Base-by-base conservation (phyloP, 2,113 vertebrate genomes). In the Dissostichus mawsoni region DNA sequence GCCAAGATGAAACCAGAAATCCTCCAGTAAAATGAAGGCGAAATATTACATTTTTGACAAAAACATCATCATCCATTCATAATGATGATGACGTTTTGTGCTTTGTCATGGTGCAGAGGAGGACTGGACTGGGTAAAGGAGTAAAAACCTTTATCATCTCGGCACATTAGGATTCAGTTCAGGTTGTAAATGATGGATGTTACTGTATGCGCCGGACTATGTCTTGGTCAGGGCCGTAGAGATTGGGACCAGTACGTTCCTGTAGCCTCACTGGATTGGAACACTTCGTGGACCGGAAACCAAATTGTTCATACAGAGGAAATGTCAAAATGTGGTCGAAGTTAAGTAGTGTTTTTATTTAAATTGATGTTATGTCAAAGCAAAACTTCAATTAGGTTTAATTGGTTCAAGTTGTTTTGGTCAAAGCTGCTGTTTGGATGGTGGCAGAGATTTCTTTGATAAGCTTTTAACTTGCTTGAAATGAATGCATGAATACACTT, bases 121-220 rank as follows among this genome's bases (percentile, higher is more conserved):
- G 12, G 50, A 18, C 20, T 36, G 63, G 63, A 59, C 33, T 44
- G 52, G 56, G 48, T 20, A 18, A 9, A 25, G 56, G 53, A 76
- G 51, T 47, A 64, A 79, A 64, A 67, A 77, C 55, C 61, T 66
- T 17, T 36, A 66, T 76, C 12, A 58, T 66, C 58, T 69, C 41
- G 47, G 44, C 33, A 67, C 45, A 66, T 64, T 61, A 61, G n/a
- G 69, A 58, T 78, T 64, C 53, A 20, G 33, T 45, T 65, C 59
- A 59, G 47, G 50, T 69, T 61, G 33, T 64, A 20, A 69, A 51
- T 63, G 48, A 69, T 57, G 51, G 55, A 81, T 85, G 74, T 8
- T 63, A 20, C 1, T 20, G 20, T 20, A 55, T 29, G 10, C 77
- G 47, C 36, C 25, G 47, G 36, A 20, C 11, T 44, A 2, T 66